These are phyloP conservation scores for Selene dorsalis DNA, from an alignment of 2,797 vertebrate genomes.

Conservation along the genomic window DNA sequence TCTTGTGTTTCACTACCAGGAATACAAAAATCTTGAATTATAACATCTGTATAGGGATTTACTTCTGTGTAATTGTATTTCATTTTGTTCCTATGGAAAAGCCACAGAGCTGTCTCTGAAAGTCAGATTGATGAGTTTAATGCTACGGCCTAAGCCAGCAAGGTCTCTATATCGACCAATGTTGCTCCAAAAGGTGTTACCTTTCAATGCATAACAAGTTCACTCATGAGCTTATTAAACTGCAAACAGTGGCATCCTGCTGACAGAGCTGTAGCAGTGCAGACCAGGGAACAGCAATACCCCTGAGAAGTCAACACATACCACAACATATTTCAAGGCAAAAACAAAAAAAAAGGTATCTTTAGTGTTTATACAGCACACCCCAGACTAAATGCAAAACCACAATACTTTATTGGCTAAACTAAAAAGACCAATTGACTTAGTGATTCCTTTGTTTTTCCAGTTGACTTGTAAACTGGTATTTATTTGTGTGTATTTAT, in stretches of 20 bases:
- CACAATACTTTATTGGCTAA: not conserved
- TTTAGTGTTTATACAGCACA: not conserved
- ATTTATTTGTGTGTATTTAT: constrained; percentile 1
- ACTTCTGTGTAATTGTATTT: not conserved
- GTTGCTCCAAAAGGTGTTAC: not conserved
- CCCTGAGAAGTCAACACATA: not conserved
- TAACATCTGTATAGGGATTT: not conserved
- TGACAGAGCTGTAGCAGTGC: constrained; percentile 1
- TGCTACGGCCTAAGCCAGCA: not conserved
- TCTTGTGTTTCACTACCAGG: not conserved
- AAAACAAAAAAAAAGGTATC: not conserved
- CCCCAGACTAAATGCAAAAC: not conserved
- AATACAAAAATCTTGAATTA: not conserved
- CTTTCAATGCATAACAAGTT: constrained; percentile 19
- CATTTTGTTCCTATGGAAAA: not conserved
- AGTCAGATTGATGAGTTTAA: not conserved
- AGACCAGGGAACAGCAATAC: constrained; percentile 6
- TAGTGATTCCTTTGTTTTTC: not conserved
- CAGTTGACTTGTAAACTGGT: constrained; percentile 1
- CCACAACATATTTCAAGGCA: constrained; percentile 8
- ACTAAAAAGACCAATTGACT: not conserved
- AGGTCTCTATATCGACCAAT: not conserved
- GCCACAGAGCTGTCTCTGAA: not conserved
- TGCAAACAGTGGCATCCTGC: constrained; percentile 8
- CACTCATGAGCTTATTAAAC: constrained; percentile 12